Evolutionary conservation across 2,797 vertebrate genomes (phyloP).

Genomic region (Sphenodon punctatus): DNA sequence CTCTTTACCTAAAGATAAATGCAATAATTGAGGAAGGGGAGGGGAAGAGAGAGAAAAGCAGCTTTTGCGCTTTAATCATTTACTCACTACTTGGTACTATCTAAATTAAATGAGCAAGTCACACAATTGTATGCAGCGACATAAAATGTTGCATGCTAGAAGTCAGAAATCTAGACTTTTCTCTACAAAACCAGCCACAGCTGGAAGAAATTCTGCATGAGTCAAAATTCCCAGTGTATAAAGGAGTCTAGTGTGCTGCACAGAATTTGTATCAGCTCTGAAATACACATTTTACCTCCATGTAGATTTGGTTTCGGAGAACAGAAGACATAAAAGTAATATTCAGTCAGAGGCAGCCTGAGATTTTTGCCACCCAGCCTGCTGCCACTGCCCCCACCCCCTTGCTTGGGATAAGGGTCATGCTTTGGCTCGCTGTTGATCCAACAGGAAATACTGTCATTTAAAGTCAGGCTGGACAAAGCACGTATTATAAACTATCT

Average conservation of each 20-base stretch:
- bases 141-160: background rate
- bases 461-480: background rate
- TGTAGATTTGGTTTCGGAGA: background rate
- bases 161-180: background rate
- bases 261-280: background rate
- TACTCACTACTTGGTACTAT: background rate
- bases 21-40: background rate
- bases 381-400: too few species aligned
- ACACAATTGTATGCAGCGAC: background rate
- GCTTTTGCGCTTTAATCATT: background rate
- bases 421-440: too few species aligned
- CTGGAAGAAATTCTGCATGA: background rate
- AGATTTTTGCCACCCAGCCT: too few species aligned
- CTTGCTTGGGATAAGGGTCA: too few species aligned
- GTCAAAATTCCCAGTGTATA: background rate
- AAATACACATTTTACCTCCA: fast-evolving
- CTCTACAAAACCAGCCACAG: background rate
- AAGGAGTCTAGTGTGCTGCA: background rate
- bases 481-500: background rate
- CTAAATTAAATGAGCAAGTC: background rate
- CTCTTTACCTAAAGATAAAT: conserved; percentile 89
- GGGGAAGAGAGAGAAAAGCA: too few species aligned
- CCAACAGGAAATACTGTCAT: too few species aligned
- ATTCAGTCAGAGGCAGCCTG: background rate
- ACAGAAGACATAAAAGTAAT: background rate